Evolutionary conservation across 2,888 invertebrate genomes (phyloP).

Genomic region (Eudemis profundana): DNA sequence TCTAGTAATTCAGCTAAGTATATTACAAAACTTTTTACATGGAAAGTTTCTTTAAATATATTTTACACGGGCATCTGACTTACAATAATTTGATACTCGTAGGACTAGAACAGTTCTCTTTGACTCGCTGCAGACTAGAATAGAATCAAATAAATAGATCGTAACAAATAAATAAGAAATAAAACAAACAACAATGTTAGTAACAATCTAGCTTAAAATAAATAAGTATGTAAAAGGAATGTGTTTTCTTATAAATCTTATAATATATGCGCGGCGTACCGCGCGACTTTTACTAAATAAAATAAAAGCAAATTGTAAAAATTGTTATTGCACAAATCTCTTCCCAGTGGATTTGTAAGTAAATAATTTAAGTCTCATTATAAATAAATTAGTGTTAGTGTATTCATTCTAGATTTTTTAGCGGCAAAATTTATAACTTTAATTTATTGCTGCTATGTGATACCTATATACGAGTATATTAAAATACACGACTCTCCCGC

Average conservation of each 20-base stretch:
- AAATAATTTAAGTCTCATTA: constrained; percentile 39
- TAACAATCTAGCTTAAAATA: constrained; percentile 43
- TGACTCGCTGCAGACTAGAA: constrained; percentile 44
- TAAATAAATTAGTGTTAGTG: constrained; percentile 43
- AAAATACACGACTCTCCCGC: no score
- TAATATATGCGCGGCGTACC: constrained; percentile 3
- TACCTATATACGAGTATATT: no score
- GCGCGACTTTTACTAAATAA: constrained; percentile 43
- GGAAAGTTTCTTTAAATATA: constrained; percentile 30
- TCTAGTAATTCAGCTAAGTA: constrained; percentile 43
- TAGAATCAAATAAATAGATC: constrained; percentile 40
- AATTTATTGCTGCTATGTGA: no score
- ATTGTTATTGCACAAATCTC: constrained; percentile 62
- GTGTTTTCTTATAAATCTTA: constrained; percentile 71
- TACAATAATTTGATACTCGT: constrained; percentile 47
- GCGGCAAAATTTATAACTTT: no score
- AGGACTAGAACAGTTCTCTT: constrained; percentile 37
- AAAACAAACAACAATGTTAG: constrained; percentile 43
- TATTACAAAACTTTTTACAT: constrained; percentile 42
- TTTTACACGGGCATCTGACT: constrained; percentile 28
- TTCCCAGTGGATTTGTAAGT: constrained; percentile 40
- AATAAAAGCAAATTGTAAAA: constrained; percentile 51
- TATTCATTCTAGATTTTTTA: no score
- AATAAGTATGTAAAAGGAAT: constrained; percentile 47
- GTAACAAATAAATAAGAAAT: constrained; percentile 43